Conservation (phyloP, 2,797 vertebrate species). For the Epinephelus coioides region DNA sequence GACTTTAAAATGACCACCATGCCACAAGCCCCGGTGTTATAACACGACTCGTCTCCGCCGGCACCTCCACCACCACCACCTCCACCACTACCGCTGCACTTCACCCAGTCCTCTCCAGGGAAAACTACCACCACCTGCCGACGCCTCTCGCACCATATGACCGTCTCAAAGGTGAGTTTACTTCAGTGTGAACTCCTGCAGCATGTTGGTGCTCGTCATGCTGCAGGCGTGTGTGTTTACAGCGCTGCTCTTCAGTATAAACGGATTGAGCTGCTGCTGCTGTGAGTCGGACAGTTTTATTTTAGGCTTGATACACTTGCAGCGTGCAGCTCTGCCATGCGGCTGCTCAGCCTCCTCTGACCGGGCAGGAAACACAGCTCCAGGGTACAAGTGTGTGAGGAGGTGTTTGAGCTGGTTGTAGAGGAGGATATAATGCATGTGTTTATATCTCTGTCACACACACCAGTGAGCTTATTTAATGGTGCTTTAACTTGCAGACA, state of each 20-base stretch:
- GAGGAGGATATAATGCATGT: background rate
- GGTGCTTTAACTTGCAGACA: background rate
- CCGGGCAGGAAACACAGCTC: constrained; percentile 8
- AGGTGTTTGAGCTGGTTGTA: background rate
- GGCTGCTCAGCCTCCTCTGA: constrained; percentile 23
- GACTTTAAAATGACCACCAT: constrained; percentile 62
- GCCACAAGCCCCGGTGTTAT: constrained; percentile 37
- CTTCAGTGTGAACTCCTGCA: background rate
- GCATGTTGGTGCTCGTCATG: rapidly evolving
- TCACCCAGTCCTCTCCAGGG: constrained; percentile 43
- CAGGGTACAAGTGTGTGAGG: background rate
- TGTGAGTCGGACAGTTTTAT: constrained; percentile 3
- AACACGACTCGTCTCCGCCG: constrained; percentile 44
- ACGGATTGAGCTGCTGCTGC: too few species aligned
- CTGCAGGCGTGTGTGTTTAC: background rate
- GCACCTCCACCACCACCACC: constrained; percentile 9
- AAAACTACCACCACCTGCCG: constrained; percentile 74
- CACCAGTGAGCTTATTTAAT: background rate
- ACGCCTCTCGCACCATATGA: constrained; percentile 72
- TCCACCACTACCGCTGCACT: constrained; percentile 10
- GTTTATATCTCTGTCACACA: background rate
- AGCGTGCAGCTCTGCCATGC: constrained; percentile 58
- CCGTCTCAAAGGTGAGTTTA: constrained; percentile 81
- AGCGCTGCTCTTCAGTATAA: background rate
- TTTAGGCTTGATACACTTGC: background rate